Evolutionary conservation across 2,113 vertebrate species (phyloP).

Genomic region (Xyliphius kryptos): DNA sequence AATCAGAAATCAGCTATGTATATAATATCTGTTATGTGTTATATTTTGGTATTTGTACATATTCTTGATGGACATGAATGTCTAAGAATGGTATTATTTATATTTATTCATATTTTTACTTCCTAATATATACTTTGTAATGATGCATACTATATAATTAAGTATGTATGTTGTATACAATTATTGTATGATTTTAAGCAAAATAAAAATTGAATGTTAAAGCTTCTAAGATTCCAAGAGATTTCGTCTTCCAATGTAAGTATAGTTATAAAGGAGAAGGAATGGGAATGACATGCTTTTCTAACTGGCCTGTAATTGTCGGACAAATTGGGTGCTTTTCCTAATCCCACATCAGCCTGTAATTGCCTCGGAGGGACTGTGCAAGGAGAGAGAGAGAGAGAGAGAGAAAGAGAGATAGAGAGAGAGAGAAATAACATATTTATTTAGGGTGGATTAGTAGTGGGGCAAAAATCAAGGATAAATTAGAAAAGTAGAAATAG

Average conservation of each 20-base stretch:
- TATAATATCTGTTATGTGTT: too few species aligned
- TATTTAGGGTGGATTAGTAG: too few species aligned
- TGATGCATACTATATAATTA: too few species aligned
- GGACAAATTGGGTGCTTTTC: slow-evolving; percentile 6
- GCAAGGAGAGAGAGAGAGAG: slow-evolving; percentile 1
- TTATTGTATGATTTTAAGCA: not conserved
- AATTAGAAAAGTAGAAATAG: too few species aligned
- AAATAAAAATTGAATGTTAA: too few species aligned
- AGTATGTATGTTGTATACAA: slow-evolving; percentile 6
- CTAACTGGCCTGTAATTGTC: slow-evolving; percentile 32
- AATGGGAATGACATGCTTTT: slow-evolving; percentile 24
- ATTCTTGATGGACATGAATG: not conserved
- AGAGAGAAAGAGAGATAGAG: too few species aligned
- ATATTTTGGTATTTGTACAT: slow-evolving; percentile 11
- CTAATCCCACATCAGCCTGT: slow-evolving; percentile 9
- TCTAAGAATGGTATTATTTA: not conserved
- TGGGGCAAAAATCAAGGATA: too few species aligned
- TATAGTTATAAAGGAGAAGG: too few species aligned
- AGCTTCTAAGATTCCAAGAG: too few species aligned
- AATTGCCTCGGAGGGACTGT: slow-evolving; percentile 25
- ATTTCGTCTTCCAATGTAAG: too few species aligned
- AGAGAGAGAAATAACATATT: too few species aligned
- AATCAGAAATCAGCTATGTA: not conserved
- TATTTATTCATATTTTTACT: slow-evolving; percentile 22
- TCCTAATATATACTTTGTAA: too few species aligned